phyloP scores from a whole-genome alignment of 2,888 invertebrate genomes.

The Pheosia gnoma region DNA sequence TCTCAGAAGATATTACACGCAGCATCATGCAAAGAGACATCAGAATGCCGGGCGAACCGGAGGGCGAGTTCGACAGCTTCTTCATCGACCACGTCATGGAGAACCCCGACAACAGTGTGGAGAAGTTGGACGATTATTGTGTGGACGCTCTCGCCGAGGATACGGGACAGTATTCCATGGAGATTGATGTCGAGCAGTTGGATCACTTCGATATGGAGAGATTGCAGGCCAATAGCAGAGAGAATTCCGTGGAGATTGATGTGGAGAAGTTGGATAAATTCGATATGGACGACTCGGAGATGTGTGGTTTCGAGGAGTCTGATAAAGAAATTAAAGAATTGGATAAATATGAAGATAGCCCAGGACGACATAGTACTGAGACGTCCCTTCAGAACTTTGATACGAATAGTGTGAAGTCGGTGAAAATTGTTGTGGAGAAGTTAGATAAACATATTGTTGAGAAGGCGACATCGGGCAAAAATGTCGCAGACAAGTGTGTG shows the following conservation, averaged over 20 bases:
- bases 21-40: conserved; percentile 11
- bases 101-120: conserved; percentile 8
- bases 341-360: background rate
- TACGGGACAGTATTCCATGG: no score
- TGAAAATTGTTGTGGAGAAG: conserved; percentile 1
- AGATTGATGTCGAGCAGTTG: no score
- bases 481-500: background rate
- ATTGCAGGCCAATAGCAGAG: background rate
- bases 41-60: background rate
- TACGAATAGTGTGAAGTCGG: background rate
- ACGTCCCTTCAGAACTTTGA: background rate
- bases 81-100: conserved; percentile 17
- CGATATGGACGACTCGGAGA: background rate
- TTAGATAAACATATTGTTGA: background rate
- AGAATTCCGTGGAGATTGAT: background rate
- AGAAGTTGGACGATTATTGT: background rate
- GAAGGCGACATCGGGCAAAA: background rate
- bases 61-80: conserved; percentile 14
- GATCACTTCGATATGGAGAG: no score
- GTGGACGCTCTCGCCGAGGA: background rate
- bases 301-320: background rate
- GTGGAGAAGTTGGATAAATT: background rate
- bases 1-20: conserved; percentile 22
- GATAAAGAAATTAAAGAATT: background rate
- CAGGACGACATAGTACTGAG: background rate